These are phyloP conservation scores for Hirtodrosophila trivittata DNA, from an alignment of 2,888 invertebrate genomes.

Conservation along the genomic window DNA sequence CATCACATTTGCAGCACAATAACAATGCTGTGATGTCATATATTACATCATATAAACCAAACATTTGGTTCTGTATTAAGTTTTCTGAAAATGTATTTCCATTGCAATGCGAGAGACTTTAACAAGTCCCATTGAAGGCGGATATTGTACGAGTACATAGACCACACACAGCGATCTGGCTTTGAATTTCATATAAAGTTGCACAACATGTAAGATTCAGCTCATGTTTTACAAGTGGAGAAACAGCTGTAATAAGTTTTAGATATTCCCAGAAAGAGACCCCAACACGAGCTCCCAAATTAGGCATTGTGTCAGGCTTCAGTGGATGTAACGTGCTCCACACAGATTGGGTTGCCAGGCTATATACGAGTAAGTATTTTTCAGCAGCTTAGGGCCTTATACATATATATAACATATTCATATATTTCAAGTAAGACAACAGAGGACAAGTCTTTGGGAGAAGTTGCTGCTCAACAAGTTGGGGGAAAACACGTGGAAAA, in stretches of 20 bases:
- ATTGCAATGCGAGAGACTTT: too few relatives aligned
- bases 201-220: conserved; percentile 63
- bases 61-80: too few relatives aligned
- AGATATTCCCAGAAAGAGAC: conserved; percentile 45
- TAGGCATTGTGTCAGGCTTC: conserved; percentile 31
- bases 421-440: neutral
- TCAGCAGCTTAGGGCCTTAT: conserved; percentile 46
- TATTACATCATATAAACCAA: too few relatives aligned
- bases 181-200: conserved; percentile 37
- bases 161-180: conserved; percentile 50
- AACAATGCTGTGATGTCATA: too few relatives aligned
- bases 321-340: conserved; percentile 2
- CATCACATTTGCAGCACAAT: too few relatives aligned
- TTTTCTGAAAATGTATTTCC: too few relatives aligned
- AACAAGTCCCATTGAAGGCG: neutral
- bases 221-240: conserved; percentile 35
- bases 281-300: conserved; percentile 37
- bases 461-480: conserved; percentile 53
- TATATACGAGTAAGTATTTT: conserved; percentile 25
- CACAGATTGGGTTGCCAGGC: conserved; percentile 20
- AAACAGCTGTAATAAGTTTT: conserved; percentile 45
- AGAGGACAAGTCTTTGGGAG: conserved; percentile 53
- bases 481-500: conserved; percentile 10
- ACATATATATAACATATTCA: conserved; percentile 4
- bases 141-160: conserved; percentile 9